Evolutionary conservation across 92 coral and sea anemone species (phyloP).

Genomic region (Palythoa grandiflora): DNA sequence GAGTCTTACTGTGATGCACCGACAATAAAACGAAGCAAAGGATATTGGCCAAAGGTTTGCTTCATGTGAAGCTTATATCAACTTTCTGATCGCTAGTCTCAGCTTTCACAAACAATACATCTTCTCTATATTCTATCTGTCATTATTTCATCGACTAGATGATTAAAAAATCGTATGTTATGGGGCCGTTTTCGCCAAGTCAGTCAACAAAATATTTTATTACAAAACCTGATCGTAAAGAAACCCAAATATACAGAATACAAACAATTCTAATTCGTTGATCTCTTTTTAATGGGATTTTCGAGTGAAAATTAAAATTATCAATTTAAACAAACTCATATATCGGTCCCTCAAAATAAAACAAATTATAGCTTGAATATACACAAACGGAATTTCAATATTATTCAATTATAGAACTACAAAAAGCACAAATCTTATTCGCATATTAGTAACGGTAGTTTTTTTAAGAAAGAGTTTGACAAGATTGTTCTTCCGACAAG

Average conservation of each 20-base stretch:
- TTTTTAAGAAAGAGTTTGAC: background rate
- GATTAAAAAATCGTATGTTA: conserved; percentile 7
- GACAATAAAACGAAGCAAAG: background rate
- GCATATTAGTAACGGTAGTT: background rate
- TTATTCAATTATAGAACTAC: background rate
- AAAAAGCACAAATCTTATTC: background rate
- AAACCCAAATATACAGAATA: background rate
- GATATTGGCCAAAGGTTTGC: background rate
- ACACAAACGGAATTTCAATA: background rate
- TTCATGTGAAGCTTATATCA: conserved; percentile 5
- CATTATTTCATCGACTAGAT: conserved; percentile 5
- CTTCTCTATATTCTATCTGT: conserved; percentile 1
- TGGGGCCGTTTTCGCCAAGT: background rate
- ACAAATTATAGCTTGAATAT: background rate
- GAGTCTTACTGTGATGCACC: background rate
- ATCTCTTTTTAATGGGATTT: conserved; percentile 20
- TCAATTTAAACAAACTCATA: background rate
- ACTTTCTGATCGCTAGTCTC: background rate
- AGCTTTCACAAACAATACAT: background rate
- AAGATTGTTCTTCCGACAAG: conserved; percentile 1
- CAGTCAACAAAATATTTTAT: conserved; percentile 19
- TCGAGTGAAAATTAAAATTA: background rate
- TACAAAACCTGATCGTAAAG: background rate
- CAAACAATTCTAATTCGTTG: background rate
- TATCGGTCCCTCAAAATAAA: background rate